A percentile compares a stretch with the other conserved stretches of the same genome.
Conservation (phyloP, 1,140 invertebrate species). For the Pseudobourletiella spinata region DNA sequence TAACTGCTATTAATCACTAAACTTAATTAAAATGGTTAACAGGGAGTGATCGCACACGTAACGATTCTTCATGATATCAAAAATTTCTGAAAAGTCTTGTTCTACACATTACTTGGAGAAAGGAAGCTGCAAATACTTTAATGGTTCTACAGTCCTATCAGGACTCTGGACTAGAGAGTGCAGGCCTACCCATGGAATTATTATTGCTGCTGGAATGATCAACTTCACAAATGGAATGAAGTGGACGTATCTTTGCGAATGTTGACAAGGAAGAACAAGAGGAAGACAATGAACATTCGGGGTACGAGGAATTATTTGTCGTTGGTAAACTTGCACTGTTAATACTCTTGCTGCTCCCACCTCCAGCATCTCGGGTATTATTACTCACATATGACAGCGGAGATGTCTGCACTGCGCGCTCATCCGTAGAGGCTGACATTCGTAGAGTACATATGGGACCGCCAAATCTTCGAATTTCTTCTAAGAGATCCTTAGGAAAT, state of each 20-base stretch:
- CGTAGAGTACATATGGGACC: constrained; percentile 33
- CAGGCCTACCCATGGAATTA: constrained; percentile 30
- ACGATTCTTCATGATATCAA: neutral
- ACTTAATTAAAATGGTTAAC: neutral
- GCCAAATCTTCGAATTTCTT: constrained; percentile 61
- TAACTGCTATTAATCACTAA: too few relatives aligned
- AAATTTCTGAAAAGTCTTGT: too few relatives aligned
- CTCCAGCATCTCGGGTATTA: constrained; percentile 6
- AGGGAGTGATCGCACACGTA: too few relatives aligned
- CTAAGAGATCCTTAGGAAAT: constrained; percentile 57
- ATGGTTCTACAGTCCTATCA: neutral
- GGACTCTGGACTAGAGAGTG: constrained; percentile 26
- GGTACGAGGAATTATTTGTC: constrained; percentile 17
- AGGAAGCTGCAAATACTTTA: neutral
- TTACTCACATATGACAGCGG: constrained; percentile 3
- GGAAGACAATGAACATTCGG: constrained; percentile 30
- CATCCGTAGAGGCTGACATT: constrained; percentile 23
- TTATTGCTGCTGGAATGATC: constrained; percentile 27
- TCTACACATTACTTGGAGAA: too few relatives aligned
- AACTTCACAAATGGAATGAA: constrained; percentile 34
- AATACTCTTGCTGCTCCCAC: constrained; percentile 19
- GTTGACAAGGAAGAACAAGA: constrained; percentile 33
- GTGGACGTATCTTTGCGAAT: constrained; percentile 31
- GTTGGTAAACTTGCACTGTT: constrained; percentile 18
- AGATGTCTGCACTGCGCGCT: constrained; percentile 15